phyloP scores from a whole-genome alignment of 2,797 vertebrate genomes.

The Gobionotothen gibberifrons region DNA sequence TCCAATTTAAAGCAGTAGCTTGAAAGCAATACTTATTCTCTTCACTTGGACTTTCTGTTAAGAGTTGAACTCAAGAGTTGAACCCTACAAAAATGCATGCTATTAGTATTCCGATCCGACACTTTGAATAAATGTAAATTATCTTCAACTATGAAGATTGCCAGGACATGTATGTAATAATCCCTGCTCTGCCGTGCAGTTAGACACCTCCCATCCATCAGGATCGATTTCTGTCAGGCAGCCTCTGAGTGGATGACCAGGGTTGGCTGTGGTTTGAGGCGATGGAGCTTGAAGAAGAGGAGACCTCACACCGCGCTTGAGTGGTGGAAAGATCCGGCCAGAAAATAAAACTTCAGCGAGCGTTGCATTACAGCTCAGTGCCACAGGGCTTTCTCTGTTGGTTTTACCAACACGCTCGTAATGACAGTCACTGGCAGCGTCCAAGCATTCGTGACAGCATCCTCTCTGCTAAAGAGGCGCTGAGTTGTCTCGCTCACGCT shows the following conservation, averaged over 20 bases:
- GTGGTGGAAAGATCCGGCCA: conserved; percentile 33
- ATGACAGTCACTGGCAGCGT: conserved; percentile 45
- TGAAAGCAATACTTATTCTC: neutral
- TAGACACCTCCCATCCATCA: conserved; percentile 34
- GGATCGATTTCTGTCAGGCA: conserved; percentile 51
- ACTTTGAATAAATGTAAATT: conserved; percentile 7
- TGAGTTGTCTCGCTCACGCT: conserved; percentile 18
- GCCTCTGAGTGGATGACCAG: conserved; percentile 26
- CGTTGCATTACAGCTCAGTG: conserved; percentile 50
- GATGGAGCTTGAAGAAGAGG: conserved; percentile 9
- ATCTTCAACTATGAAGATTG: conserved; percentile 32
- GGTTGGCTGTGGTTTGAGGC: conserved; percentile 36
- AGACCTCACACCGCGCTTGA: conserved; percentile 6
- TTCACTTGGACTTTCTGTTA: neutral
- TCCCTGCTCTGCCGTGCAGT: neutral
- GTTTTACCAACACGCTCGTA: conserved; percentile 27
- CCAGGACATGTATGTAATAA: neutral
- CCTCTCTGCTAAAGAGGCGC: conserved; percentile 29
- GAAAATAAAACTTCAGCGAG: conserved; percentile 49
- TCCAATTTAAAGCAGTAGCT: conserved; percentile 3
- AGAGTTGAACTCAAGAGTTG: neutral
- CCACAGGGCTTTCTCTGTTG: conserved; percentile 55
- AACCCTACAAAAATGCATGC: neutral
- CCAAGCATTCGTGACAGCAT: conserved; percentile 22
- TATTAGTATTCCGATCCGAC: neutral